A percentile compares a stretch with the other conserved stretches of the same genome.
Conservation (phyloP, 2,113 vertebrate genomes). For the Syngnathus typhle region DNA sequence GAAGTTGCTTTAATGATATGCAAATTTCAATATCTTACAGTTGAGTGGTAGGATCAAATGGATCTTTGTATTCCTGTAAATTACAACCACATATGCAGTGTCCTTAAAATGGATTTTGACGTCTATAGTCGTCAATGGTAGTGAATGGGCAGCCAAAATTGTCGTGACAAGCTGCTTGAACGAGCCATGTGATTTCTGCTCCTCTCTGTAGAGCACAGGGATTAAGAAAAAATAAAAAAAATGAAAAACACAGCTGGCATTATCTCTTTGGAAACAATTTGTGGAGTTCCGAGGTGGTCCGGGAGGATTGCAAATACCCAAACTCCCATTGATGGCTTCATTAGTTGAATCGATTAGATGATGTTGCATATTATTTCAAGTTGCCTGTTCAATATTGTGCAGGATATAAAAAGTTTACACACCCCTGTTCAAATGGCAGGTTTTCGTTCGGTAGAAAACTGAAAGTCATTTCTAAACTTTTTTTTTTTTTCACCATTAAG, state of each 20-base stretch:
- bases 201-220: constrained; percentile 35
- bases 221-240: constrained; percentile 45
- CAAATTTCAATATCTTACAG: not conserved
- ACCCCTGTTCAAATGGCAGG: not conserved
- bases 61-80: not conserved
- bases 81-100: not conserved
- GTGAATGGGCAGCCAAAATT: constrained; percentile 41
- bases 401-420: not conserved
- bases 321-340: not conserved
- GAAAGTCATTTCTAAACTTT: not conserved
- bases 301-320: not conserved
- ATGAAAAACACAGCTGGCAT: constrained; percentile 25
- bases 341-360: not conserved
- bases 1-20: not conserved
- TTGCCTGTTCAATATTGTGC: too few relatives aligned
- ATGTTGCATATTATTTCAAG: not conserved
- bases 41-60: too few relatives aligned
- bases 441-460: not conserved
- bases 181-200: constrained; percentile 46
- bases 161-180: constrained; percentile 53
- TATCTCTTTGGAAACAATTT: constrained; percentile 54
- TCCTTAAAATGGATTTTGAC: too few relatives aligned
- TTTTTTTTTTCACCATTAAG: too few relatives aligned
- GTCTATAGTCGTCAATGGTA: too few relatives aligned
- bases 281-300: constrained; percentile 26